phyloP scores from a whole-genome alignment of 2,888 invertebrate genomes.

The Perizoma affinitatum region DNA sequence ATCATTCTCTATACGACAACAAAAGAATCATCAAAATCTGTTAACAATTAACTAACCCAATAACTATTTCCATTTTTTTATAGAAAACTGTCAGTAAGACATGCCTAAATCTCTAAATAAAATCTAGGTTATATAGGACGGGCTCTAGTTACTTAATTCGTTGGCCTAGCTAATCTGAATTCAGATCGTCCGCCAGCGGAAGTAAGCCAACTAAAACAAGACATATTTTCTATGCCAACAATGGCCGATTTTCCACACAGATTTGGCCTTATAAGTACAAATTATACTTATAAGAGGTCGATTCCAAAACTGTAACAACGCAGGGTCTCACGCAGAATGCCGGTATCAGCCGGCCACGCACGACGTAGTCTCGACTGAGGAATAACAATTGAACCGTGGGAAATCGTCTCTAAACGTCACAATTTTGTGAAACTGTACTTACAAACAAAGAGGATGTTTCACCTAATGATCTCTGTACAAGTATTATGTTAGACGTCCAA shows the following conservation, averaged over 20 bases:
- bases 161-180: conserved; percentile 16
- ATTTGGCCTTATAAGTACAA: conserved; percentile 24
- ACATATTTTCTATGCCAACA: conserved; percentile 24
- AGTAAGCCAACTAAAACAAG: conserved; percentile 23
- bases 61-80: not conserved
- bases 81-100: no score
- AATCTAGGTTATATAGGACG: no score
- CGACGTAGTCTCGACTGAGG: conserved; percentile 58
- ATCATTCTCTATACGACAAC: no score
- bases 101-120: no score
- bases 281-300: conserved; percentile 38
- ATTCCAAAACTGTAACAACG: conserved; percentile 60
- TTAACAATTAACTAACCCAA: not conserved
- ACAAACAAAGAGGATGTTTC: conserved; percentile 56
- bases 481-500: no score
- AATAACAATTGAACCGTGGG: conserved; percentile 80
- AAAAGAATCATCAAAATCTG: no score
- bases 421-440: conserved; percentile 63
- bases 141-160: conserved; percentile 1
- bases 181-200: conserved; percentile 9
- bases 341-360: conserved; percentile 59
- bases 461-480: conserved; percentile 28
- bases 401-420: conserved; percentile 63
- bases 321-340: conserved; percentile 48
- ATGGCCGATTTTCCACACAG: conserved; percentile 28